Conservation (phyloP, 2,797 vertebrate species). For the Leptatherina wallacei region DNA sequence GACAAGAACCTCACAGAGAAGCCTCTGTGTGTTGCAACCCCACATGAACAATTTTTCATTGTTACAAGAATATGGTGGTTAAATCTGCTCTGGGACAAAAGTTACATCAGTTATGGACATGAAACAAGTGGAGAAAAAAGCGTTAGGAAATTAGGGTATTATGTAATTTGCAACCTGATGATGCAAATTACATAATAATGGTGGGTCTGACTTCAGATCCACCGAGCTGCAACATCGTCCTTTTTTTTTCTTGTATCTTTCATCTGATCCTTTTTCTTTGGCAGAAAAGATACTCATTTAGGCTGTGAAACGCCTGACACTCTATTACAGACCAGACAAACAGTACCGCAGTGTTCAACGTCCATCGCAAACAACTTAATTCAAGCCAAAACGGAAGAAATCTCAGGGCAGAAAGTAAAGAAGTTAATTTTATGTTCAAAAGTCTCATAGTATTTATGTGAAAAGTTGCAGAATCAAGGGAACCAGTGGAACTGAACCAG, state of each 20-base stretch:
- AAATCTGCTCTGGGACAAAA: constrained; percentile 4
- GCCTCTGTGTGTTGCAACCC: constrained; percentile 33
- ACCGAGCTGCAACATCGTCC: background rate
- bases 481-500: background rate
- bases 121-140: background rate
- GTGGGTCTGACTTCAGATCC: constrained; percentile 10
- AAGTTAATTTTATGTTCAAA: background rate
- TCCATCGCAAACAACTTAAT: background rate
- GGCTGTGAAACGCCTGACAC: background rate
- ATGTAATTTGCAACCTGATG: background rate
- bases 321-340: background rate
- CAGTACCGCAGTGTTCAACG: background rate
- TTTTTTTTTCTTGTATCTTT: background rate
- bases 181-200: background rate
- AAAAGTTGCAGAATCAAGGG: background rate
- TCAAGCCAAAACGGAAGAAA: background rate
- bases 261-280: background rate
- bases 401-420: background rate
- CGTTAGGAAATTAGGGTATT: background rate
- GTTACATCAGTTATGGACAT: background rate
- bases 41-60: constrained; percentile 5
- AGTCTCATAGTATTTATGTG: background rate
- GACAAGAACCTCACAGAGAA: constrained; percentile 23
- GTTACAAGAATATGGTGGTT: constrained; percentile 6
- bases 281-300: background rate